These are phyloP conservation scores for Garra rufa DNA, from an alignment of 2,113 vertebrate genomes.

Conservation along the genomic window DNA sequence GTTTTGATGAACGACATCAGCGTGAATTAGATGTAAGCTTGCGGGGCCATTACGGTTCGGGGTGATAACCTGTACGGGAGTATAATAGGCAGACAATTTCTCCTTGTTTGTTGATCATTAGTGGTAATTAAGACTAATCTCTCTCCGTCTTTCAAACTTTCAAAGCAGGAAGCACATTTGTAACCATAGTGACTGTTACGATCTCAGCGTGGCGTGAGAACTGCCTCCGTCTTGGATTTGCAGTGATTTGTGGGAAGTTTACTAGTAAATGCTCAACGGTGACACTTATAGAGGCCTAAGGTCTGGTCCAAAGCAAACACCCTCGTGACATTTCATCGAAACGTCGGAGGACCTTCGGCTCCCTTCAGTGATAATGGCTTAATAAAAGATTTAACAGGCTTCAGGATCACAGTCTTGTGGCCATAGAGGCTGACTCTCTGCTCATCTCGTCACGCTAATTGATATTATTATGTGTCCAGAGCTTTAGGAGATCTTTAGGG, in stretches of 20 bases:
- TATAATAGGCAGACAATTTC: conserved; percentile 50
- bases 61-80: conserved; percentile 49
- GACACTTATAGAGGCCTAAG: conserved; percentile 56
- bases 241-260: conserved; percentile 71
- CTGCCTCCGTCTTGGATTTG: conserved; percentile 58
- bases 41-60: conserved; percentile 26
- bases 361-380: conserved; percentile 16
- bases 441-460: not conserved
- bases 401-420: not conserved
- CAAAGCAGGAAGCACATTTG: conserved; percentile 63
- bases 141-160: conserved; percentile 48
- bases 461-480: not conserved
- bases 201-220: conserved; percentile 49
- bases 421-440: not conserved
- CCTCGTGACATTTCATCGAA: conserved; percentile 1
- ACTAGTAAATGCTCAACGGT: conserved; percentile 46
- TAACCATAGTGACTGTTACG: conserved; percentile 66
- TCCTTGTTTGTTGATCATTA: conserved; percentile 59
- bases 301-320: conserved; percentile 45
- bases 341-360: not conserved
- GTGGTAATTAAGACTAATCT: conserved; percentile 69
- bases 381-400: conserved; percentile 12
- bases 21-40: conserved; percentile 28
- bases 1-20: conserved; percentile 32
- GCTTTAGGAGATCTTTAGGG: not conserved